A percentile compares a stretch with the other conserved stretches of the same genome.
Evolutionary conservation across 2,797 vertebrate species (phyloP).

Genomic region (Urophycis tenuis): DNA sequence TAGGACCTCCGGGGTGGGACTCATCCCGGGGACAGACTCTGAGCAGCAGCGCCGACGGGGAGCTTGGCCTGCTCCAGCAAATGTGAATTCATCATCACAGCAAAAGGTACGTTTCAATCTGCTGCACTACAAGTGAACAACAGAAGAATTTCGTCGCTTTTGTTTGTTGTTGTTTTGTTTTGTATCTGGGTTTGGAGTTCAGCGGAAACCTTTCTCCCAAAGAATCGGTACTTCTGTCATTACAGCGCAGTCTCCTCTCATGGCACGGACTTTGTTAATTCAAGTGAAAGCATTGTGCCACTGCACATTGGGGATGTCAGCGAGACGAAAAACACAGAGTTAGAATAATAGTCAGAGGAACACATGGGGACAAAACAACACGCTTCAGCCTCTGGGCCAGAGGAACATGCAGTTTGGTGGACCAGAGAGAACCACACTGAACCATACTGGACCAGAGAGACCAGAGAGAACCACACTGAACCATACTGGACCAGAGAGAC

Average conservation of each 20-base stretch:
- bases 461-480: neutral
- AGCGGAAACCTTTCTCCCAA: too few relatives aligned
- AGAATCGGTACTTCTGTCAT: neutral
- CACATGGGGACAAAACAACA: neutral
- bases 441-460: neutral
- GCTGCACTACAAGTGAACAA: neutral
- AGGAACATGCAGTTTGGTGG: neutral
- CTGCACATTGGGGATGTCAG: neutral
- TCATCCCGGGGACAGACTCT: neutral
- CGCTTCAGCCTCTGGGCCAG: neutral
- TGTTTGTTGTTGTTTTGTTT: neutral
- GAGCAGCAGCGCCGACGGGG: neutral
- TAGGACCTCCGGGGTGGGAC: too few relatives aligned
- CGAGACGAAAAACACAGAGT: neutral
- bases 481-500: neutral
- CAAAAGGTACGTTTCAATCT: neutral
- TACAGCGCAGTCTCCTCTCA: neutral
- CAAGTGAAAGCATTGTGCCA: neutral
- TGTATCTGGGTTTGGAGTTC: too few relatives aligned
- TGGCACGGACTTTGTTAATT: neutral
- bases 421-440: too few relatives aligned
- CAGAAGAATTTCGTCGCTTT: neutral
- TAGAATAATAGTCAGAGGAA: neutral
- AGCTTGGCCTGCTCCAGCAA: neutral
- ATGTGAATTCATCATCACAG: neutral